These are phyloP conservation scores for Drosophila anomelani DNA, from an alignment of 2,888 invertebrate species.

Conservation along the genomic window DNA sequence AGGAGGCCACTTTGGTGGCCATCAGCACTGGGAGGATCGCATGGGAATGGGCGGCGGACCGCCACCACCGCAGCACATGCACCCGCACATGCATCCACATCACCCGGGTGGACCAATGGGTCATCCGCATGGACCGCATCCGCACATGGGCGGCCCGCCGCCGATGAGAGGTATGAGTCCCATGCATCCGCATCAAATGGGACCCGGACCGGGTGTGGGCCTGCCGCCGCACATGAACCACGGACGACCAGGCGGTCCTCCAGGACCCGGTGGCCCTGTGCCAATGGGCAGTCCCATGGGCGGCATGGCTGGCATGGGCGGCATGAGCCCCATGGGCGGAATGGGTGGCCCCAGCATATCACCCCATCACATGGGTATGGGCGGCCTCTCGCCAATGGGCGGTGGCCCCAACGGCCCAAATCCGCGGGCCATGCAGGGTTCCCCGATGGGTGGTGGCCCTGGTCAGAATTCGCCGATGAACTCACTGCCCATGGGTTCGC, in stretches of 20 bases:
- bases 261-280: constrained; percentile 69
- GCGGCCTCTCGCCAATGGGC: constrained; percentile 86
- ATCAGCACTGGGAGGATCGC: constrained; percentile 85
- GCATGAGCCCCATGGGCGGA: constrained; percentile 86
- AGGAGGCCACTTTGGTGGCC: constrained; percentile 73
- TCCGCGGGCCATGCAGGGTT: constrained; percentile 88
- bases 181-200: constrained; percentile 81
- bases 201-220: constrained; percentile 81
- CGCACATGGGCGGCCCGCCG: constrained; percentile 86
- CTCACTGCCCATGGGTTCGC: constrained; percentile 89
- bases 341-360: constrained; percentile 85
- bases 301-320: constrained; percentile 85
- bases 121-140: constrained; percentile 86
- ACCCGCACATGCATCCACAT: constrained; percentile 90
- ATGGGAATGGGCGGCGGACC: constrained; percentile 85
- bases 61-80: constrained; percentile 86
- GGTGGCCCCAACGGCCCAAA: constrained; percentile 85
- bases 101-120: constrained; percentile 88
- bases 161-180: constrained; percentile 85
- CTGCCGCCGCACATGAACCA: constrained; percentile 84
- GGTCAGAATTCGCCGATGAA: constrained; percentile 89
- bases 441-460: constrained; percentile 87
- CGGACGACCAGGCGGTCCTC: constrained; percentile 78
- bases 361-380: constrained; percentile 84
- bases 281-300: constrained; percentile 86